A percentile compares a stretch with the other conserved stretches of the same genome.
phyloP scores from a whole-genome alignment of 2,888 invertebrate genomes.

The Geotrupes spiniger region DNA sequence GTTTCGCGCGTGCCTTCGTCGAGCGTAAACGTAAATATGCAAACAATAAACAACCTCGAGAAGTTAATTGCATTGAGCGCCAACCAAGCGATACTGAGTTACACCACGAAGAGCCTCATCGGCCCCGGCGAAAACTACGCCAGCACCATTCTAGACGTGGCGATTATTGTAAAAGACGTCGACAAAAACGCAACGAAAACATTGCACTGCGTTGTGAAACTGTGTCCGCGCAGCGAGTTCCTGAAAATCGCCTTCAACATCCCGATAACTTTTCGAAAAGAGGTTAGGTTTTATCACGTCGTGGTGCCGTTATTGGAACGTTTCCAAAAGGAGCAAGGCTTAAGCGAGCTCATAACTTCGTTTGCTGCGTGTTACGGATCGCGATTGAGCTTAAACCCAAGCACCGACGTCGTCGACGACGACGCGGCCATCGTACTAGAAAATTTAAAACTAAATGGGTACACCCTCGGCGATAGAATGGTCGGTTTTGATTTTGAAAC shows the following conservation, averaged over 20 bases:
- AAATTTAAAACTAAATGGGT: constrained; percentile 52
- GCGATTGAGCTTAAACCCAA: constrained; percentile 37
- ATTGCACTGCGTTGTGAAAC: constrained; percentile 52
- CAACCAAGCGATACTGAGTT: constrained; percentile 26
- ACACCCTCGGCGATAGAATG: constrained; percentile 48
- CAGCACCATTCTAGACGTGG: constrained; percentile 51
- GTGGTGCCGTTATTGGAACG: constrained; percentile 48
- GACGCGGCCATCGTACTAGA: constrained; percentile 55
- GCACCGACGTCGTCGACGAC: constrained; percentile 45
- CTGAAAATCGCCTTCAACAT: constrained; percentile 52
- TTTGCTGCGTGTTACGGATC: constrained; percentile 53
- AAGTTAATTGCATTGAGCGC: too few relatives aligned
- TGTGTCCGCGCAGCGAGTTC: constrained; percentile 52
- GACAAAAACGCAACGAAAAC: constrained; percentile 22
- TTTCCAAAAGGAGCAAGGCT: constrained; percentile 46
- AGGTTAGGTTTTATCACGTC: constrained; percentile 51
- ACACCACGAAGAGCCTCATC: constrained; percentile 45
- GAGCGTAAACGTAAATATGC: too few relatives aligned
- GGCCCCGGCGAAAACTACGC: constrained; percentile 60
- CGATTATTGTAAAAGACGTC: constrained; percentile 29
- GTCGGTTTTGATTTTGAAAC: constrained; percentile 52
- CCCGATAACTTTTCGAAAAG: constrained; percentile 52
- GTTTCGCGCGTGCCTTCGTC: too few relatives aligned
- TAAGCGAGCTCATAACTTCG: constrained; percentile 35
- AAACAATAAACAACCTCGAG: too few relatives aligned